Conservation (phyloP, 1,140 invertebrate species). For the Bombus waltoni region DNA sequence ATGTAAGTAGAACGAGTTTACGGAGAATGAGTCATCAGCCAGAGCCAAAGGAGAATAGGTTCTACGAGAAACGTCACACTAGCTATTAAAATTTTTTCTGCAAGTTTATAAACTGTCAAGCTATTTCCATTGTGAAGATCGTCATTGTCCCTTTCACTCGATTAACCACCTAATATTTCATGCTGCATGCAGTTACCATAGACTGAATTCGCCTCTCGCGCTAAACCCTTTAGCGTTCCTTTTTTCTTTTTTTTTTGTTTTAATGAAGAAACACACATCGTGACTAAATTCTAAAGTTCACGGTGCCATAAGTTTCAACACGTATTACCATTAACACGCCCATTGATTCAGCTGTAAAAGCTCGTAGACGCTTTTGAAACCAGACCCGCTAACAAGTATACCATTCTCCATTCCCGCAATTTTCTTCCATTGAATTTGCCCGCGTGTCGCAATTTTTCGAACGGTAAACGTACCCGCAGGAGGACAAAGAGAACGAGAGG, state of each 20-base stretch:
- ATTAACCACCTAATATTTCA: neutral
- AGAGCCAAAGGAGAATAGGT: neutral
- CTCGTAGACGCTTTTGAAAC: neutral
- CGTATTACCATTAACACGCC: neutral
- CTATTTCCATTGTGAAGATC: neutral
- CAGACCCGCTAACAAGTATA: neutral
- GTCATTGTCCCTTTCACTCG: neutral
- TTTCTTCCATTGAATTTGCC: constrained; percentile 4
- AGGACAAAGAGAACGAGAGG: neutral
- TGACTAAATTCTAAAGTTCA: neutral
- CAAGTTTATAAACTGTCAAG: neutral
- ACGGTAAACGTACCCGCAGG: neutral
- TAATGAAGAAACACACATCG: neutral
- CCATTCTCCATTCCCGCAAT: neutral
- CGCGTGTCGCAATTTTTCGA: neutral
- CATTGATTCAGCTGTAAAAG: neutral
- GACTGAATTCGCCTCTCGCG: neutral
- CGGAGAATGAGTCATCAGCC: neutral
- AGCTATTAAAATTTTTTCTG: neutral
- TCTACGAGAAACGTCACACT: neutral
- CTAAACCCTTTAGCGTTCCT: neutral
- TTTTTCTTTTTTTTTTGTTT: no score
- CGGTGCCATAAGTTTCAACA: neutral
- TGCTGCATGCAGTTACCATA: neutral
- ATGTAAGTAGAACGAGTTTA: neutral